Percentiles rank a stretch among this genome's conserved stretches.
These are phyloP conservation scores for Phania funesta DNA, from an alignment of 2,888 invertebrate genomes.

Conservation along the genomic window DNA sequence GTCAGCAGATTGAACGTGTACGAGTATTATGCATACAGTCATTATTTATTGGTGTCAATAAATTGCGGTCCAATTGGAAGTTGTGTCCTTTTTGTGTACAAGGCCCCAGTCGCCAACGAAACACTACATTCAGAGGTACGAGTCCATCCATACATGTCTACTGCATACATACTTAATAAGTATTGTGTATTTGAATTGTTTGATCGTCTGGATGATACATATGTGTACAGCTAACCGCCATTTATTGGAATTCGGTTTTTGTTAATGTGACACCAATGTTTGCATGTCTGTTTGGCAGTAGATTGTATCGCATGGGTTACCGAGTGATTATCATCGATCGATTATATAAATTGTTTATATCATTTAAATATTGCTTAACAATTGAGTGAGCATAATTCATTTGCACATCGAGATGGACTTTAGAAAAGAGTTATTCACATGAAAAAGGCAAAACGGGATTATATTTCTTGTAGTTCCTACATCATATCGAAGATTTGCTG, in stretches of 20 bases:
- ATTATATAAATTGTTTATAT: conserved; percentile 18
- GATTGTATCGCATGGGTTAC: conserved; percentile 29
- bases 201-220: conserved; percentile 43
- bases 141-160: neutral
- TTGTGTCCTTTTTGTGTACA: conserved; percentile 46
- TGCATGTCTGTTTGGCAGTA: conserved; percentile 12
- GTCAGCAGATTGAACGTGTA: conserved; percentile 67
- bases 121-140: neutral
- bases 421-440: no score
- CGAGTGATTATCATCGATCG: conserved; percentile 24
- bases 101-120: conserved; percentile 4
- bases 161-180: neutral
- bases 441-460: no score
- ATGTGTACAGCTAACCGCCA: conserved; percentile 53
- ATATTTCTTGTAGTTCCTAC: no score
- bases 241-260: conserved; percentile 47
- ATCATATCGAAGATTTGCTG: no score
- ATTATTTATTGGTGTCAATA: conserved; percentile 78
- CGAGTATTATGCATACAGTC: conserved; percentile 72
- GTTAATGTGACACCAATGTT: conserved; percentile 35
- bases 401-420: neutral
- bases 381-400: neutral
- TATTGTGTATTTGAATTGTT: conserved; percentile 47
- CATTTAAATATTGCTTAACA: neutral
- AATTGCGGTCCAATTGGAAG: conserved; percentile 70